Base-by-base conservation (phyloP, 2,888 invertebrate species). In the Vesta saturnalis region DNA sequence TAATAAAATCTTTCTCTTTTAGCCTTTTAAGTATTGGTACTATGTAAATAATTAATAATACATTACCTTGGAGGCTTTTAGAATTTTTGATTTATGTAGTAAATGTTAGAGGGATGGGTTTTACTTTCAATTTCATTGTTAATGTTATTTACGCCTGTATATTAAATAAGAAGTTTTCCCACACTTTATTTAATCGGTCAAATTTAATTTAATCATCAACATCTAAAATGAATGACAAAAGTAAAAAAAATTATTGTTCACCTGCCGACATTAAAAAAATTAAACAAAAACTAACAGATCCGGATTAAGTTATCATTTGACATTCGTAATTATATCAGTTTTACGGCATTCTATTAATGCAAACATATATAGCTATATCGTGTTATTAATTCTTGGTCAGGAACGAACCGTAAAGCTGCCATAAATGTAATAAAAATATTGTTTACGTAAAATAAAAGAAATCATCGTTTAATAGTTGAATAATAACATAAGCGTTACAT, bases 351-450 rank as follows among this genome's bases (percentile, higher is more conserved):
- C n/a, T 39, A 10, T 39, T 10, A 39, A 39, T 39, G 8, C 8
- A 39, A 10, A 1, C n/a, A 39, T n/a, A 39, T n/a, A 39, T n/a
- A 39, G n/a, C 12, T 39, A n/a, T n/a, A 39, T 10, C 39, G 39
- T 39, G 47, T 49, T 49, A 49, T 49, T 49, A 49, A 49, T 49
- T 49, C 47, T 49, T 8, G 8, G 47, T 49, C 47, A 49, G 47
- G 47, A 49, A 49, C 47, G 6, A 18, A 15, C 15, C 6, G 18
- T 49, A 49, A 49, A 49, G 15, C 15, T 3, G 47, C 15, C 15
- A 49, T 49, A 49, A 49, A 49, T 15, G 15, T 49, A 49, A 15
- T 14, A 49, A 18, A 49, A 30, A 30, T 10, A 30, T 30, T 18
- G 18, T 49, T 49, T 49, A 49, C 47, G 14, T 49, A 49, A 49